Conservation (phyloP, 23 tunicate species). For the Styela clava region DNA sequence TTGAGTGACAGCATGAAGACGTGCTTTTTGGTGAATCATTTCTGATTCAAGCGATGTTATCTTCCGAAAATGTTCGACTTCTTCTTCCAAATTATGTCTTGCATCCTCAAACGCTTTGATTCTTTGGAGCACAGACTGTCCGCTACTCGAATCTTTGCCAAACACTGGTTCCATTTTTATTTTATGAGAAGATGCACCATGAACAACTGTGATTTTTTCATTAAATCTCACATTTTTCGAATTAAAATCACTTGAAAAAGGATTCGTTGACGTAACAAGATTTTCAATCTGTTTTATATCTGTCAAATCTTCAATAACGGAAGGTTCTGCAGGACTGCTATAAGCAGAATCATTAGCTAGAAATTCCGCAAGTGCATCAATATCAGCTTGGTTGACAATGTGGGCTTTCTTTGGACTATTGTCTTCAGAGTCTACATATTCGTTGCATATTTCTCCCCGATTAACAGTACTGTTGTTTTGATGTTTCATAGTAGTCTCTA, state of each 20-base stretch:
- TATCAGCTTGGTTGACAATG: not conserved
- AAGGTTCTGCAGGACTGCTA: not conserved
- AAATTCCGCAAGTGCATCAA: slow-evolving; percentile 10
- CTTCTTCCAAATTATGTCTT: slow-evolving; percentile 44
- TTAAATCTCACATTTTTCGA: slow-evolving; percentile 6
- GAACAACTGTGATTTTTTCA: slow-evolving; percentile 3
- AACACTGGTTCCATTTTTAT: not conserved
- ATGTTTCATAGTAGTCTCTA: not conserved
- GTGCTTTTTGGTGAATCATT: slow-evolving; percentile 20
- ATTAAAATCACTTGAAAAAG: not conserved
- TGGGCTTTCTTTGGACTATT: not conserved
- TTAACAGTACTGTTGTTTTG: not conserved
- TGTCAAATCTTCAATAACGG: not conserved
- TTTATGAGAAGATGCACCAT: not conserved
- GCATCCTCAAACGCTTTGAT: slow-evolving; percentile 64
- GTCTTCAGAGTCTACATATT: not conserved
- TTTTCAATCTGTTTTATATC: not conserved
- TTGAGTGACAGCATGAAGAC: not conserved
- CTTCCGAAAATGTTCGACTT: slow-evolving; percentile 45
- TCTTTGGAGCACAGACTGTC: slow-evolving; percentile 43
- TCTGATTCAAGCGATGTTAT: slow-evolving; percentile 52
- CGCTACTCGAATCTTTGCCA: not conserved
- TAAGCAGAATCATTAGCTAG: slow-evolving; percentile 13
- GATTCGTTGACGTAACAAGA: not conserved
- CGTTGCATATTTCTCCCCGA: not conserved